Conservation (phyloP, 2,888 invertebrate species). For the Drosophila paranaensis region DNA sequence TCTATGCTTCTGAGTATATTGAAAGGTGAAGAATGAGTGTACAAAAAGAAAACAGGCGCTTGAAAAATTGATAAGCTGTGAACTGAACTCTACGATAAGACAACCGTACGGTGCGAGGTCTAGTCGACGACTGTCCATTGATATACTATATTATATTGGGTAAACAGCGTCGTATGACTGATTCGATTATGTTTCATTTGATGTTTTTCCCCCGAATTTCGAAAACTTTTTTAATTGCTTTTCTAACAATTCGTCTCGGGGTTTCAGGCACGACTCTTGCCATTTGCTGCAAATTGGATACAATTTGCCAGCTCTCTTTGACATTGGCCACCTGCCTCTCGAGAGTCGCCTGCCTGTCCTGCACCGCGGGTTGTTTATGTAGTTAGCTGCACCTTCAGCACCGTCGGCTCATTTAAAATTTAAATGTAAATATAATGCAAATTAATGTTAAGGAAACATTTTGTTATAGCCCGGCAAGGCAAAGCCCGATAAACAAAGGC, state of each 20-base stretch:
- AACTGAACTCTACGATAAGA: too few relatives aligned
- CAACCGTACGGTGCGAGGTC: too few relatives aligned
- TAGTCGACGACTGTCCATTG: too few relatives aligned
- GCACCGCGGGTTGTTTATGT: conserved; percentile 16
- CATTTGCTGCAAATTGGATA: conserved; percentile 15
- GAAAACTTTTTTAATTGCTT: conserved; percentile 24
- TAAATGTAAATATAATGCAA: conserved; percentile 75
- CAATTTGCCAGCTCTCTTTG: conserved; percentile 27
- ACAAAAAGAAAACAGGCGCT: too few relatives aligned
- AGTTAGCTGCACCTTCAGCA: conserved; percentile 39
- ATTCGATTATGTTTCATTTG: conserved; percentile 7
- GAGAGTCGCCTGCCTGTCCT: background rate
- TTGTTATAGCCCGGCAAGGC: conserved; percentile 52
- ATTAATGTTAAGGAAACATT: conserved; percentile 72
- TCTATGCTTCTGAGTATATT: too few relatives aligned
- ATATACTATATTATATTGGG: too few relatives aligned
- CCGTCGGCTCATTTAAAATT: conserved; percentile 60
- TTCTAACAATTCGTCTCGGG: conserved; percentile 21
- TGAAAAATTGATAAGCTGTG: too few relatives aligned
- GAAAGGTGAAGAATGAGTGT: too few relatives aligned
- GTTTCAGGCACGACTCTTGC: conserved; percentile 14
- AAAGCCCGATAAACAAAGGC: conserved; percentile 57
- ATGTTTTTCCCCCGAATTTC: background rate
- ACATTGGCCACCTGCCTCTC: conserved; percentile 37
- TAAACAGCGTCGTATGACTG: background rate